A percentile compares a stretch with the other conserved stretches of the same genome.
Conservation (phyloP, 2,797 vertebrate species). For the Discoglossus pictus region DNA sequence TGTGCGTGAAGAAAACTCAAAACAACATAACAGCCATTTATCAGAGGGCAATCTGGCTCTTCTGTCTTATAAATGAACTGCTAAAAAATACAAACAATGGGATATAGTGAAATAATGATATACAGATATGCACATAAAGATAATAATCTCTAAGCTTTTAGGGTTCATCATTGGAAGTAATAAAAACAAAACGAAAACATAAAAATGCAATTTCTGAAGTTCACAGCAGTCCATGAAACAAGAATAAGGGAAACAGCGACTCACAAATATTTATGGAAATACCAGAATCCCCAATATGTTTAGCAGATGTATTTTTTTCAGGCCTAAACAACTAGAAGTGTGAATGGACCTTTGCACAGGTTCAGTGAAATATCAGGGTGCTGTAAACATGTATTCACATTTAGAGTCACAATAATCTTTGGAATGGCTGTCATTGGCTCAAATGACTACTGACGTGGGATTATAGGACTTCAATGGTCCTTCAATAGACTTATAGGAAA, state of each 20-base stretch:
- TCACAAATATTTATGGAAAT: constrained; percentile 12
- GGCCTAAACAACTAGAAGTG: not conserved
- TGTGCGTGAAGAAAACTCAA: constrained; percentile 2
- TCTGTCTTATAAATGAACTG: constrained; percentile 17
- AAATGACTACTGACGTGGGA: no score
- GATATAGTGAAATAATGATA: constrained; percentile 1
- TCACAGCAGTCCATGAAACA: constrained; percentile 10
- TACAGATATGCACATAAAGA: constrained; percentile 12
- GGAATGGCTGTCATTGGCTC: no score
- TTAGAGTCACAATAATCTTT: no score
- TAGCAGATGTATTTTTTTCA: constrained; percentile 24
- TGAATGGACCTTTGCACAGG: not conserved
- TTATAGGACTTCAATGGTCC: no score
- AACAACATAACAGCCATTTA: constrained; percentile 9
- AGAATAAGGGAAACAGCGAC: constrained; percentile 6
- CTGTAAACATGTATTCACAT: no score
- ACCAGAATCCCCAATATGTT: constrained; percentile 17
- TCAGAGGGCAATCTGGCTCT: constrained; percentile 1
- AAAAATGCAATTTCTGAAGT: constrained; percentile 13
- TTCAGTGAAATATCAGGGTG: not conserved
- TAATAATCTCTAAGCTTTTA: constrained; percentile 8
- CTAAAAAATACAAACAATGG: constrained; percentile 24
- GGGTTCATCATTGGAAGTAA: constrained; percentile 11
- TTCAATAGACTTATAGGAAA: no score
- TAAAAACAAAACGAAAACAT: constrained; percentile 34